Conservation (phyloP, 1,140 invertebrate genomes). For the Panonychus citri region DNA sequence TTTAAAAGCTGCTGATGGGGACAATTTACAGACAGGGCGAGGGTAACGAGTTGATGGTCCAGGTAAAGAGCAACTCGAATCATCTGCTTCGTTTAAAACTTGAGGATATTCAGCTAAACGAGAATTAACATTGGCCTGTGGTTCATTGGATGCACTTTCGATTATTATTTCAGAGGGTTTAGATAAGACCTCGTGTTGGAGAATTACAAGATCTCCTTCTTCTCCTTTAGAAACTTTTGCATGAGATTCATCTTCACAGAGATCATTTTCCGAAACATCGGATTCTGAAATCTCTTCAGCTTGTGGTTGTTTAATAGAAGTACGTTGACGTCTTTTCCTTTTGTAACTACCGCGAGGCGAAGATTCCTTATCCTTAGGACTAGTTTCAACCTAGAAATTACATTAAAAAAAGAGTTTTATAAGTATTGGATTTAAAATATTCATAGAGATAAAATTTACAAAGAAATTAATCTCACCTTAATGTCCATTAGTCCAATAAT, state of each 20-base stretch:
- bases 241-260: too few species aligned
- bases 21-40: not conserved
- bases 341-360: not conserved
- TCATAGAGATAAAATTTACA: not conserved
- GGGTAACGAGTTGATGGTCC: not conserved
- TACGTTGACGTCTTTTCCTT: not conserved
- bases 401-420: not conserved
- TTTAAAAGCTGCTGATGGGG: not conserved
- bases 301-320: not conserved
- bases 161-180: not conserved
- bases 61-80: not conserved
- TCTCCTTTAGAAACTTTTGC: too few species aligned
- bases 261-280: too few species aligned
- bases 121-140: not conserved
- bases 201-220: not conserved
- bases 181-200: not conserved
- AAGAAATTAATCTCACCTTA: not conserved
- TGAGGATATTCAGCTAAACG: not conserved
- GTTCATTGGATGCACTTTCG: not conserved
- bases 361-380: not conserved
- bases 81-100: not conserved
- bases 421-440: not conserved
- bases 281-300: not conserved
- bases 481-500: slow-evolving; percentile 69
- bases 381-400: not conserved